Percentiles rank a stretch among this genome's conserved stretches.
phyloP scores from a whole-genome alignment of 1,140 invertebrate genomes.

The Venustaconcha ellipsiformis region DNA sequence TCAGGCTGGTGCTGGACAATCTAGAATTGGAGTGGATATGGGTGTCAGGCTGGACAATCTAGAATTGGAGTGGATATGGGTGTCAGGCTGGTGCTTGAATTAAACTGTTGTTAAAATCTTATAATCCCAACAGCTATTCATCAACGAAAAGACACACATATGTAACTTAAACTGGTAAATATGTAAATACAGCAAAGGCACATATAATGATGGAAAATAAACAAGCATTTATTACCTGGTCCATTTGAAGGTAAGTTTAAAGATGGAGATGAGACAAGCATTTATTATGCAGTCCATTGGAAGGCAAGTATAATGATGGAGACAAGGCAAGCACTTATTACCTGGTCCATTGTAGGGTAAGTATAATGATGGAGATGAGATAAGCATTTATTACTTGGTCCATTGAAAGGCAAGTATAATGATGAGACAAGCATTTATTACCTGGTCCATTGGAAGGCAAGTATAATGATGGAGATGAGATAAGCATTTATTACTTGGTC shows the following conservation, averaged over 20 bases:
- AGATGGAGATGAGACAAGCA: no score
- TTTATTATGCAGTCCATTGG: no score
- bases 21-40: no score
- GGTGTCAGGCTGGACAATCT: neutral
- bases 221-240: no score
- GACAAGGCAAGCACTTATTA: no score
- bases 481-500: slow-evolving; percentile 86
- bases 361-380: no score
- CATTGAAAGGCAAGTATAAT: slow-evolving; percentile 93
- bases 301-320: no score
- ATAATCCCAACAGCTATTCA: neutral
- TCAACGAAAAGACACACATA: neutral
- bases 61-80: no score
- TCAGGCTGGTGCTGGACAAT: neutral
- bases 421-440: slow-evolving; percentile 78
- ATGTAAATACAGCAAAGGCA: neutral
- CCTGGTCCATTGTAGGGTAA: no score
- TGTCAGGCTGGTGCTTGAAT: neutral
- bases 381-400: slow-evolving; percentile 79
- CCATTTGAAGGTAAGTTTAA: no score
- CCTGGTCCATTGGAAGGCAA: no score
- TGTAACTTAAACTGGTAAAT: neutral
- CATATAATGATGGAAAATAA: no score
- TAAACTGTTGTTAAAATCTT: neutral
- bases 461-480: slow-evolving; percentile 69